Percentiles rank a stretch among this genome's conserved stretches.
Evolutionary conservation across 2,888 invertebrate genomes (phyloP).

Genomic region (Phymatocera aterrima): DNA sequence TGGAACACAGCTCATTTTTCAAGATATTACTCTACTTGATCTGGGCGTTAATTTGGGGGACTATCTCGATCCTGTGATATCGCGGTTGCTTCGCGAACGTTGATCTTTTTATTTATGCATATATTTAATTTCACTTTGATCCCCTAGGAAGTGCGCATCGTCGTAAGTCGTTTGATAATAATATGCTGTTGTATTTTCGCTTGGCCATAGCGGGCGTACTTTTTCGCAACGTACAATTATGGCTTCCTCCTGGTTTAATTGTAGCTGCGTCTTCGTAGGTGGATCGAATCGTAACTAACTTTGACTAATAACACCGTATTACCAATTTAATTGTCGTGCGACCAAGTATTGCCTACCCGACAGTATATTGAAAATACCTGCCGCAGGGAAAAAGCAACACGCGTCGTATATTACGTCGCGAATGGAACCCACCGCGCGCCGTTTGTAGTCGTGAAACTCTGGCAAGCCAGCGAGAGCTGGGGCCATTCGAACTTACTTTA

Average conservation of each 20-base stretch:
- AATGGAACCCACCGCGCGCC: constrained; percentile 42
- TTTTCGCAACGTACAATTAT: constrained; percentile 42
- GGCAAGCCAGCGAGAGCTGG: not conserved
- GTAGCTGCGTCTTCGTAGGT: constrained; percentile 42
- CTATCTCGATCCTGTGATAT: constrained; percentile 20
- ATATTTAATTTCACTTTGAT: constrained; percentile 34
- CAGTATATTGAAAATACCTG: constrained; percentile 45
- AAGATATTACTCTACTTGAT: constrained; percentile 10
- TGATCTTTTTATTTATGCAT: constrained; percentile 36
- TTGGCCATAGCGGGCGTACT: constrained; percentile 27
- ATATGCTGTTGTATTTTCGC: constrained; percentile 35
- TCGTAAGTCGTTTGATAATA: constrained; percentile 42
- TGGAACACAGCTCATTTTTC: not conserved
- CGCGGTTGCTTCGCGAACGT: constrained; percentile 13
- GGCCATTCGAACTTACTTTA: constrained; percentile 41
- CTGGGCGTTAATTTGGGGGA: constrained; percentile 2
- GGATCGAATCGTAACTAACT: constrained; percentile 46
- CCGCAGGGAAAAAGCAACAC: constrained; percentile 43
- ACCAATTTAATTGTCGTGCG: constrained; percentile 46
- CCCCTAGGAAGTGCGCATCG: constrained; percentile 36
- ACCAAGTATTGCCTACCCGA: constrained; percentile 44
- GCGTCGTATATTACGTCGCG: constrained; percentile 43
- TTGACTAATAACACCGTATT: constrained; percentile 46
- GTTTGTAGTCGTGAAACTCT: constrained; percentile 42
- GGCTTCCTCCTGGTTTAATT: constrained; percentile 43